Base-by-base conservation (phyloP, 2,113 vertebrate genomes). In the Chionodraco myersi region DNA sequence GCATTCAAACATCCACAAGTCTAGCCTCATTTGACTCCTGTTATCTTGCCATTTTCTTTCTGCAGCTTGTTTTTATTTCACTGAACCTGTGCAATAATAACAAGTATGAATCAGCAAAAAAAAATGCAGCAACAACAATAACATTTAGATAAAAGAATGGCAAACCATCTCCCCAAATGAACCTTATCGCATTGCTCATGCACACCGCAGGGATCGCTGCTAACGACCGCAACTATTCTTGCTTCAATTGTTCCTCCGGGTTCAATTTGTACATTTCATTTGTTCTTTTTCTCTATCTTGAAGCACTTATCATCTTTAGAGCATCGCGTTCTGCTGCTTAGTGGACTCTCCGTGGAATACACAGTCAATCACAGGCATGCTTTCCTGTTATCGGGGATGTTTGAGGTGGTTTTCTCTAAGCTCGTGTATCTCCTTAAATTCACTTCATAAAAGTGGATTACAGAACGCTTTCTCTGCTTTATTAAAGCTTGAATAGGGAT, bases 241-340 rank as follows among this genome's bases (percentile, higher is more conserved):
- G 10, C 54, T 54, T 65, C 34, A 26, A 44, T 72, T 36, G 18
- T 66, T 77, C 76, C 76, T 62, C 4, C 14, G 60, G 61, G 82
- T 49, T 62, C 60, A 51, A 51, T 78, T 18, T 52, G 23, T 72
- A 52, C 53, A 67, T 75, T 85, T 67, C 7, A 65, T 74, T 71
- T 72, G 36, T 49, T 73, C 21, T 79, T 75, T 75, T 71, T 13
- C 49, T 77, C 59, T 52, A 59, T 83, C 75, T 77, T 23, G 3
- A 41, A 71, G 73, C 78, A 65, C 48, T 82, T 65, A 64, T 70
- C 26, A 67, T 86, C 60, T 76, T 70, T 66, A 72, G 10, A 49
- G n/a, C 21, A 49, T 13, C 58, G 26, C 16, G 13, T 36, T 44
- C 18, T 21, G 45, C 21, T 58, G 53, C 51, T 79, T n/a, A 51